Evolutionary conservation across 2,113 vertebrate genomes (phyloP).

Genomic region (Notothenia coriiceps): DNA sequence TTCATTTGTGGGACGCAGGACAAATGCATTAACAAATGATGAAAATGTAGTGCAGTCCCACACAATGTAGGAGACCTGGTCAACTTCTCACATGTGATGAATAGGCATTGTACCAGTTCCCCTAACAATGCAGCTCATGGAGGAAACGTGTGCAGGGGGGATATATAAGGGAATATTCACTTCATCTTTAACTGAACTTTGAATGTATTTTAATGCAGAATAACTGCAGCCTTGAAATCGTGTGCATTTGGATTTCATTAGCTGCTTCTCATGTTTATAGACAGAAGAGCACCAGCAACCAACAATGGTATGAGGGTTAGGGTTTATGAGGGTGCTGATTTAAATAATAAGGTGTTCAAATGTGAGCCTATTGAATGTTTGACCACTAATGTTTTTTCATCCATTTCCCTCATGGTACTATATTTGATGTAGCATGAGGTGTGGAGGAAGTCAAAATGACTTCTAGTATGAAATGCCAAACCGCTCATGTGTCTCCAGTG

Average conservation of each 20-base stretch:
- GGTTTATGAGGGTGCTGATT: background rate
- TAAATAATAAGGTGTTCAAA: background rate
- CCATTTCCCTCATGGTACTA: background rate
- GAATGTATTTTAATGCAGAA: too few relatives aligned
- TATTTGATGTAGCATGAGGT: background rate
- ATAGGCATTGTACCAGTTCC: too few relatives aligned
- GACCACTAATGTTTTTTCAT: background rate
- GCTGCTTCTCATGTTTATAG: background rate
- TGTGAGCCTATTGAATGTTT: background rate
- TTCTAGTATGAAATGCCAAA: background rate
- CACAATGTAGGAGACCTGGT: too few relatives aligned
- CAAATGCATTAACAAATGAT: too few relatives aligned
- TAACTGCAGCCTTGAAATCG: background rate
- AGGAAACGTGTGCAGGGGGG: background rate
- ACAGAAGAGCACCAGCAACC: background rate
- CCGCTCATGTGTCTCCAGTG: background rate
- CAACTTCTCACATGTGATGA: too few relatives aligned
- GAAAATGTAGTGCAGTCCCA: too few relatives aligned
- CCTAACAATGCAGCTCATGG: background rate
- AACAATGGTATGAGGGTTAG: background rate
- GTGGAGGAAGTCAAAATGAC: background rate
- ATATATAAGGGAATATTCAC: too few relatives aligned
- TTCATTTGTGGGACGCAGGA: too few relatives aligned
- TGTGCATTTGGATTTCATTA: background rate
- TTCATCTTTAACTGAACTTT: background rate